Evolutionary conservation across 2,888 invertebrate genomes (phyloP), one percentile per base, ranked within the genome.

Genomic region (Coenonympha glycerion): DNA sequence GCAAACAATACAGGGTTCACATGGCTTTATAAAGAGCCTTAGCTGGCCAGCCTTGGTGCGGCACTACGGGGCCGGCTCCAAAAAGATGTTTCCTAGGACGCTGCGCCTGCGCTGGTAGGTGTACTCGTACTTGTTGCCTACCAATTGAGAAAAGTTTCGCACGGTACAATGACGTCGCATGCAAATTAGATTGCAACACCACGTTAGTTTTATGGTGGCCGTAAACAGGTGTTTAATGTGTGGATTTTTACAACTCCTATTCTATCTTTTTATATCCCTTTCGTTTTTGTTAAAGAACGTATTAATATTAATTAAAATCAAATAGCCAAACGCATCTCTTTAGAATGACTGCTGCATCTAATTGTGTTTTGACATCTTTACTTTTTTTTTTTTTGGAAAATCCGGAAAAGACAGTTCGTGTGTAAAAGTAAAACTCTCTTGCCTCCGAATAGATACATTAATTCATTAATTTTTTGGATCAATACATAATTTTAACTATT

Each of bases 1-100:
- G 57, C 60, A n/a, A n/a, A 72, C 72, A 72, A 73, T 69, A 55
- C 67, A 69, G 73, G 78, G 79, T 79, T 72, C 72, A 69, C 80
- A 76, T 63, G 71, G 76, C 77, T 80, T 86, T 87, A 87, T 86
- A 87, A 76, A 72, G 82, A 79, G 83, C 84, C 86, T 84, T 79
- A 85, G 82, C 83, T 60, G 50, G 64, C 61, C 60, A 79, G 76
- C 84, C 85, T 85, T 85, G 84, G 71, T 65, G 66, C 66, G 65
- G 66, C 53, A 65, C 58, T 65, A 65, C 66, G 65, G 66, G 53
- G 65, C 58, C 56, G 52, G 48, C 58, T 69, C 79, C 76, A 85
- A 84, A 84, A 79, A 73, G 64, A 78, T 76, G 79, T 82, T 81
- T 84, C 78, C 83, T 77, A 66, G 62, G 65, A 56, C 61, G 60